Evolutionary conservation across 2,797 vertebrate species (phyloP), one percentile per base, ranked within the genome.

Genomic region (Poecilia wingei): DNA sequence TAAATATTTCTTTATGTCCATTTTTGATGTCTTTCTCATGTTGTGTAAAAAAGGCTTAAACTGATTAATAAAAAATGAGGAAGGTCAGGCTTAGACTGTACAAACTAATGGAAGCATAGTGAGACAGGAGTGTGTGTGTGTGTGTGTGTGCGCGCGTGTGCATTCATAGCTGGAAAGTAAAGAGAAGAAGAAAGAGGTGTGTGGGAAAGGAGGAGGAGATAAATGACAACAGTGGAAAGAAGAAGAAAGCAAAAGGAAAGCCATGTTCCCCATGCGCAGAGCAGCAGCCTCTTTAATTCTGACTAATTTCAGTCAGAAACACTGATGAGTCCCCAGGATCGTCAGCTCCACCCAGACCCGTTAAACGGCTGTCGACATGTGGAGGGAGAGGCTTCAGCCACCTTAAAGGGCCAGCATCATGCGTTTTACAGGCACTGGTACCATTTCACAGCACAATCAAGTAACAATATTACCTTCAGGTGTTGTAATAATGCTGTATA

Each of bases 321-420:
- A 36, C 79, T 49, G 79, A 36, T 39, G 25, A 79, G 75, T 90
- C 82, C 81, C 6, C 41, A 45, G 82, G 79, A 79, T 75, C 68
- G 36, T 75, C 59, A 77, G 5, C 80, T 83, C 82, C 59, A 81
- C 76, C 75, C 66, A 59, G 70, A 78, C 83, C 79, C 81, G 64
- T 85, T 86, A 89, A 94, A 93, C 76, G 79, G 75, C 78, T 84
- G 84, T 78, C 87, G 92, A 94, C 93, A 75, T 13, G 59, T 6
- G 45, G 77, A 88, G 73, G 70, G 41, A 85, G 39, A 45, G 72
- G 79, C 71, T 85, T 74, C 45, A 80, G 55, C 14, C 4, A 49
- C 36, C 20, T 22, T 51, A 51, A 51, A 51, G 49, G 20, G 49
- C 20, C 18, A 51, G 49, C 20, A 51, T 22, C 49, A 49, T 20